phyloP scores from a whole-genome alignment of 2,113 vertebrate species.

The Perca fluviatilis region DNA sequence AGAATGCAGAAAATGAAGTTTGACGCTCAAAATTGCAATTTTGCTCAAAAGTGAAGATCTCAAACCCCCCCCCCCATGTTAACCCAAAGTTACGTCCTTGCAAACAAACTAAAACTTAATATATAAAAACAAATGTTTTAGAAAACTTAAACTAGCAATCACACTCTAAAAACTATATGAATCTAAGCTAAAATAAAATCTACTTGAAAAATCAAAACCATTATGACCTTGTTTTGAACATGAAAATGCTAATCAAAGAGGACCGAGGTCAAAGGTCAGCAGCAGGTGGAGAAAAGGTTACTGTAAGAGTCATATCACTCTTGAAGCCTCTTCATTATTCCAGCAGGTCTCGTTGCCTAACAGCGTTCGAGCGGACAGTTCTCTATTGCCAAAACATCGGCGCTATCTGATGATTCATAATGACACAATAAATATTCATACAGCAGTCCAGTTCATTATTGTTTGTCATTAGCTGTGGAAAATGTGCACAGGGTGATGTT shows the following conservation, averaged over 20 bases:
- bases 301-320: background rate
- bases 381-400: background rate
- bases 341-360: background rate
- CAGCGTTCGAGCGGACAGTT: background rate
- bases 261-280: constrained; percentile 13
- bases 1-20: too few relatives aligned
- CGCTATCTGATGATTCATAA: constrained; percentile 19
- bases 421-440: constrained; percentile 52
- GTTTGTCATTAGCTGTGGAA: constrained; percentile 39
- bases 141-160: too few relatives aligned
- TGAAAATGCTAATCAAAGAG: background rate
- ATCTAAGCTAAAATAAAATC: too few relatives aligned
- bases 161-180: too few relatives aligned
- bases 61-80: too few relatives aligned
- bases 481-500: constrained; percentile 24
- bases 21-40: too few relatives aligned
- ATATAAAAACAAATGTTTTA: too few relatives aligned
- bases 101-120: too few relatives aligned
- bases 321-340: background rate
- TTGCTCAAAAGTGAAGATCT: too few relatives aligned
- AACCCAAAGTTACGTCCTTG: too few relatives aligned
- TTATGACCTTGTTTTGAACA: too few relatives aligned
- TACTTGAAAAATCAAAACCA: too few relatives aligned
- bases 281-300: background rate
- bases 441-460: background rate